Evolutionary conservation across 2,888 invertebrate genomes (phyloP), one percentile per base, ranked within the genome.

Genomic region (Calameuta filiformis): DNA sequence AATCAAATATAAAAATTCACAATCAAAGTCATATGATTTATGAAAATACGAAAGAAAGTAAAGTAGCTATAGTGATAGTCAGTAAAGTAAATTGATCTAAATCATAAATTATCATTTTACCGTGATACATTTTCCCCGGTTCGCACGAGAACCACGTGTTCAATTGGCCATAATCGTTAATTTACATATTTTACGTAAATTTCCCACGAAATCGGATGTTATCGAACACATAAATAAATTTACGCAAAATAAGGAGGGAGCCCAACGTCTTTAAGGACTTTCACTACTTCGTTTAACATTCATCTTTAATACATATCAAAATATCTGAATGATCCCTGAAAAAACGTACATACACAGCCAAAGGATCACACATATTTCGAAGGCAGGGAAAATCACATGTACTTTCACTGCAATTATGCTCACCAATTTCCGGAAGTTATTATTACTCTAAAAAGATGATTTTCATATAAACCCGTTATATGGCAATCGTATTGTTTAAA

Each of bases 401-500:
- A 89, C 89, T 90, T 90, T 90, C 90, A 86, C 90, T 85, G 78
- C 83, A 86, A 87, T 89, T 85, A 87, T 81, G 81, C 75, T 81
- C 82, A 80, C 80, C 79, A 78, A 83, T 81, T 85, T 83, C 81
- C 83, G 85, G 82, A 85, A 86, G 81, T 78, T 75, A 84, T 83
- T 82, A 78, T 80, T 76, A 76, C 73, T 40, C 79, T 74, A 75
- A 79, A 78, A 78, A 79, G 0, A 15, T 0, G 0, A 12, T 31
- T 71, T 34, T 71, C 71, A 34, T 71, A 23, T 31, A 71, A 71
- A 4, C 71, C 9, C 56, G 1, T 56, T 56, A 23, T 9, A 9
- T 23, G 56, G 6, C 9, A 56, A 23, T 56, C 23, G 23, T 56
- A 56, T 23, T 56, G 56, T 56, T 23, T 9, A 56, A 23, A 23